Evolutionary conservation across 2,797 vertebrate species (phyloP).

Genomic region (Sebastes flavidus): DNA sequence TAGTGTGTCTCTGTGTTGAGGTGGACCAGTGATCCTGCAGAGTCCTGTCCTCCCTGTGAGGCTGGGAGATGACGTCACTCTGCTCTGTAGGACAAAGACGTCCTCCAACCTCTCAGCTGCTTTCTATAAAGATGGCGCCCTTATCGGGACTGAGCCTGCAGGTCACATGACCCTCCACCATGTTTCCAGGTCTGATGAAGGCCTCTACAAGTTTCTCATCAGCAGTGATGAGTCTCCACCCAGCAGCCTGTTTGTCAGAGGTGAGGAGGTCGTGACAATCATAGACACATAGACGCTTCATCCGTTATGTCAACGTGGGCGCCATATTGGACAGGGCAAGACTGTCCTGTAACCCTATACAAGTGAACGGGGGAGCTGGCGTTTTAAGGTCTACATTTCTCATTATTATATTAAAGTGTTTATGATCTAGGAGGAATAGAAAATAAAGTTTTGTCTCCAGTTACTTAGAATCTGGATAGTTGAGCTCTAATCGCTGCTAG

Average conservation of each 20-base stretch:
- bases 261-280: neutral
- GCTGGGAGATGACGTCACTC: neutral
- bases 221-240: neutral
- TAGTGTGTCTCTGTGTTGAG: too few relatives aligned
- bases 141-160: neutral
- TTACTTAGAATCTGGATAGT: too few relatives aligned
- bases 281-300: neutral
- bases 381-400: too few relatives aligned
- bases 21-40: neutral
- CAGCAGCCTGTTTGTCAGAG: conserved; percentile 3
- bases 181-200: neutral
- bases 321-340: neutral
- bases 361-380: too few relatives aligned
- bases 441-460: too few relatives aligned
- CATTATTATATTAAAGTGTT: too few relatives aligned
- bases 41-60: conserved; percentile 4
- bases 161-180: neutral
- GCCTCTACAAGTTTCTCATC: neutral
- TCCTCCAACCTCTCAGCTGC: neutral
- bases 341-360: neutral
- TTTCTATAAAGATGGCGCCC: conserved; percentile 17
- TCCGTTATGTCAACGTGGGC: too few relatives aligned
- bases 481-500: too few relatives aligned
- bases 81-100: neutral
- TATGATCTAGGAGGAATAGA: too few relatives aligned